A percentile compares a stretch with the other conserved stretches of the same genome.
Evolutionary conservation across 2,888 invertebrate genomes (phyloP).

Genomic region (Lomographa bimaculata): DNA sequence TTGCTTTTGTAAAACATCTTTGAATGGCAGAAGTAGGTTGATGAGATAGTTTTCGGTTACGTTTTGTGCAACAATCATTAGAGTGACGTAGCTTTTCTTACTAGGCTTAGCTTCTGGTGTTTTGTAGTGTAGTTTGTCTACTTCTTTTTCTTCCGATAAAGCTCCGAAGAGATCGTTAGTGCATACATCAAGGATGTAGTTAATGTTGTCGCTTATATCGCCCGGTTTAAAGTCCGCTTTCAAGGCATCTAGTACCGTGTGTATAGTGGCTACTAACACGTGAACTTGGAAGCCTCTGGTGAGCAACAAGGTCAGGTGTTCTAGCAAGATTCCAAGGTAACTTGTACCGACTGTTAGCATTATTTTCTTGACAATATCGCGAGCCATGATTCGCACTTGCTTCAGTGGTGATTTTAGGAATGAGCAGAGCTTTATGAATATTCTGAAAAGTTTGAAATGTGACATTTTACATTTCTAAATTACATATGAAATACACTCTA

Average conservation of each 20-base stretch:
- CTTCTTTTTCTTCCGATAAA: slow-evolving; percentile 95
- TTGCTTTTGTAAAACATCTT: slow-evolving; percentile 89
- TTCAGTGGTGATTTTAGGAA: slow-evolving; percentile 95
- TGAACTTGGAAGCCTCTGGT: slow-evolving; percentile 97
- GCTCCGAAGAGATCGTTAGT: slow-evolving; percentile 94
- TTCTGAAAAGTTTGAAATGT: slow-evolving; percentile 70
- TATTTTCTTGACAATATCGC: slow-evolving; percentile 96
- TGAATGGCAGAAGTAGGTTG: slow-evolving; percentile 91
- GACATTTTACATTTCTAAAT: background rate
- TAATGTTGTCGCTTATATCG: slow-evolving; percentile 91
- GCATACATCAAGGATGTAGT: slow-evolving; percentile 92
- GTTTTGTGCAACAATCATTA: slow-evolving; percentile 91
- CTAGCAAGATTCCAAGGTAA: slow-evolving; percentile 90
- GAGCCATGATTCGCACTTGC: slow-evolving; percentile 92
- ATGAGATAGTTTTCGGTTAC: slow-evolving; percentile 90
- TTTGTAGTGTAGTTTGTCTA: slow-evolving; percentile 91
- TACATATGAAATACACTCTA: no score
- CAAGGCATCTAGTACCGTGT: slow-evolving; percentile 90
- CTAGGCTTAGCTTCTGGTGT: slow-evolving; percentile 91
- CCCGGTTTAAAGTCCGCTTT: slow-evolving; percentile 87
- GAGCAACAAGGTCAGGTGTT: slow-evolving; percentile 91
- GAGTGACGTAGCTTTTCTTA: slow-evolving; percentile 93
- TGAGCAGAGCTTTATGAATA: slow-evolving; percentile 94
- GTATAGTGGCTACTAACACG: slow-evolving; percentile 94
- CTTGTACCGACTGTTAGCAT: slow-evolving; percentile 92